Evolutionary conservation across 2,888 invertebrate species (phyloP), one percentile per base, ranked within the genome.

Genomic region (Catocala nupta): DNA sequence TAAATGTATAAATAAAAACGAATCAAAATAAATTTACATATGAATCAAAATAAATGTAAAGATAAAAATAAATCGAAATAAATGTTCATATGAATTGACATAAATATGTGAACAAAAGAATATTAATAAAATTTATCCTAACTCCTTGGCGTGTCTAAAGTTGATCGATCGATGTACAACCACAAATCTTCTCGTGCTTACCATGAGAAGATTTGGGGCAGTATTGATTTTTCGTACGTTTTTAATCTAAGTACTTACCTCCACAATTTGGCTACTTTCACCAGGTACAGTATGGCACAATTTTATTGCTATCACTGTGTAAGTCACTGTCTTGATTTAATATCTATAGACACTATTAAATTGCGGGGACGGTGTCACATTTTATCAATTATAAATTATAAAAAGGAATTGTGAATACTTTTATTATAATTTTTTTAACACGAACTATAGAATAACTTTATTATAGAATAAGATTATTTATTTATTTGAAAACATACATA

Each of bases 231-330:
- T 58, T 39, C 9, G 25, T 12, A 48, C 42, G 7, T 34, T 54
- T 43, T 48, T 48, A 59, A 63, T 51, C 43, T 54, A 61, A 9
- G 55, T 55, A 59, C 59, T 59, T 49, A 59, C 59, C 59, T 13
- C 13, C 9, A 36, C 54, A 13, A 16, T 59, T 33, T n/a, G 11
- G 44, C 49, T 49, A 34, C 13, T 54, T 33, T 48, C 13, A 13
- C 49, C 55, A 50, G 7, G 44, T 45, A 45, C 6, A 36, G 13
- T 9, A 11, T 55, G n/a, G 48, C 62, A 64, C 69, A 62, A 65
- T 67, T 55, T 60, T 54, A 55, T 63, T 50, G 49, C 56, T 74
- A 64, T 68, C 66, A 76, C 59, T 73, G 10, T 50, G 5, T 57
- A 70, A 74, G 65, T 60, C 79, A 77, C 77, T 61, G 13, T 50